Evolutionary conservation across 1,140 invertebrate genomes (phyloP), one percentile per base, ranked within the genome.

Genomic region (Drosophila bifasciata): DNA sequence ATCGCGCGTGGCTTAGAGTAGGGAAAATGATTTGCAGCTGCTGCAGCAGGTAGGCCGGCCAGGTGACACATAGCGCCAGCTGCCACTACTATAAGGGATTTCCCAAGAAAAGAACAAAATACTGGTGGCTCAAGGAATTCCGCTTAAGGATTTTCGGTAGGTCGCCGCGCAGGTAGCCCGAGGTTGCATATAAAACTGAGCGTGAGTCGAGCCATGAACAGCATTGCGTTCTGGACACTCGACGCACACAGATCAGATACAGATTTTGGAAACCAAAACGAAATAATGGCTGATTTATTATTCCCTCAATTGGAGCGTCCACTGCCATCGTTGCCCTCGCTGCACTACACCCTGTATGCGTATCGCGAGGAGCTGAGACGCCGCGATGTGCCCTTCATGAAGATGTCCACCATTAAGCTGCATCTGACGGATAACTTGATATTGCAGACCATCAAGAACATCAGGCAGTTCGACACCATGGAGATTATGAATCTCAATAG

Each of bases 401-500:
- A 81, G 53, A 78, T 88, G 71, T 90, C 86, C 43, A 83, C 79
- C 25, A 85, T 90, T n/a, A 90, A 90, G 25, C 48, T 90, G 11
- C 80, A 90, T 16, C 46, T 90, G 25, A 90, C 86, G 48, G 86
- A 90, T 23, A 86, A 83, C 28, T 56, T 90, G 28, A 90, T 90
- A 46, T 41, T 79, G 58, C 83, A 90, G 19, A 90, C 86, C 0
- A 90, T 90, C n/a, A 81, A 81, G 15, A 90, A 90, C 3, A 90
- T 90, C 1, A 61, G 73, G 11, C 75, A 83, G 23, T 63, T 74
- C 45, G 81, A 90, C 25, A 81, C 78, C 15, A 58, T 78, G 6
- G 86, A 90, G 58, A 74, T 90, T 9, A 83, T 86, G 81, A 90
- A 83, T 52, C 75, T 90, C 13, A 90, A 86, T 50, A 61, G 70